Conservation (phyloP, 2,888 invertebrate genomes). For the Drosophila quinaria region DNA sequence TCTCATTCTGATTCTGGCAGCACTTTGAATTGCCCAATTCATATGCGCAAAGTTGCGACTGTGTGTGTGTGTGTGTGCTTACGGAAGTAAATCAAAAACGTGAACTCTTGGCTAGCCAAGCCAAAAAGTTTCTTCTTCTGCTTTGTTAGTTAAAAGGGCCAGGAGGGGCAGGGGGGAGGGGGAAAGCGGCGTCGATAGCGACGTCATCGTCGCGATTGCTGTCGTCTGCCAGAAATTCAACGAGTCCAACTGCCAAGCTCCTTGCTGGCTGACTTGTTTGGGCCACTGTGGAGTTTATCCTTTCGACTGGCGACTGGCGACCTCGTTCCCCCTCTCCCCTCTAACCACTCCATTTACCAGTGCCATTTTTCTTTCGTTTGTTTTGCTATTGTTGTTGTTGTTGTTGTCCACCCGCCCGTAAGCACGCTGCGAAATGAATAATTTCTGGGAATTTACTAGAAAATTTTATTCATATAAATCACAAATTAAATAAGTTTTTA, state of each 20-base stretch:
- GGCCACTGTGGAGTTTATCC: conserved; percentile 57
- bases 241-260: conserved; percentile 27
- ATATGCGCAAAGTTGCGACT: conserved; percentile 72
- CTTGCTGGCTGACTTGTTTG: conserved; percentile 49
- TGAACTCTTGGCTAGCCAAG: conserved; percentile 68
- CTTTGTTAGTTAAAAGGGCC: neutral
- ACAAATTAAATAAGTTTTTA: conserved; percentile 80
- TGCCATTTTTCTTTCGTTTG: conserved; percentile 64
- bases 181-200: conserved; percentile 25
- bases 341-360: conserved; percentile 31
- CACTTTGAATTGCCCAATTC: conserved; percentile 62
- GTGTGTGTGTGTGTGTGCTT: conserved; percentile 31
- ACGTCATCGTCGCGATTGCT: conserved; percentile 59
- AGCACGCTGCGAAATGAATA: conserved; percentile 76
- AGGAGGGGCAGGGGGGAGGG: neutral
- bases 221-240: conserved; percentile 45
- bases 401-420: conserved; percentile 46
- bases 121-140: conserved; percentile 55
- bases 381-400: conserved; percentile 34
- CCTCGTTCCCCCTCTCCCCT: neutral
- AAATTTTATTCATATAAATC: conserved; percentile 80
- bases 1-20: conserved; percentile 43
- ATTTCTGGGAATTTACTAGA: conserved; percentile 79
- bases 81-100: conserved; percentile 73
- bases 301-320: conserved; percentile 41